Conservation (phyloP, 2,113 vertebrate genomes). For the Anguilla japonica region DNA sequence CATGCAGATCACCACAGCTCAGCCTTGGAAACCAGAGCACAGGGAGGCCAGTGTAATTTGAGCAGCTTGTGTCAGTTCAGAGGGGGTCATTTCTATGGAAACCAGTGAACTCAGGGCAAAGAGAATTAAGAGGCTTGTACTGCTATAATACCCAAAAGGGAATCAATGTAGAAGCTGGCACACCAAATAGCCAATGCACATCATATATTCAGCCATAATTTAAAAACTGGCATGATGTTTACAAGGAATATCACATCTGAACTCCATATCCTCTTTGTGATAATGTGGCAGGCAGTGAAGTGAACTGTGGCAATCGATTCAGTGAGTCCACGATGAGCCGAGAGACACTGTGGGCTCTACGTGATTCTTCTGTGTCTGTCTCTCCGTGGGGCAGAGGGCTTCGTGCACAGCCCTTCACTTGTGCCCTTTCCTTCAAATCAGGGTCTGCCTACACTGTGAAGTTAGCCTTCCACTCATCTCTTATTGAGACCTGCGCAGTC, state of each 20-base stretch:
- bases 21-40: neutral
- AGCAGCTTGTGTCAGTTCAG: neutral
- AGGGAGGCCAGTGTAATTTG: neutral
- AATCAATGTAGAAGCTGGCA: neutral
- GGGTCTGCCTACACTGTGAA: neutral
- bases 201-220: neutral
- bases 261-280: neutral
- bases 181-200: neutral
- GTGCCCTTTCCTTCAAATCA: neutral
- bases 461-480: neutral
- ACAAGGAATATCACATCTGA: neutral
- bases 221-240: neutral
- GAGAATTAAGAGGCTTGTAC: neutral
- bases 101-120: neutral
- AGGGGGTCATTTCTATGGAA: conserved; percentile 1
- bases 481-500: neutral
- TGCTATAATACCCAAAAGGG: neutral
- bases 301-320: neutral
- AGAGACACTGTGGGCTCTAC: neutral
- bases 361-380: neutral
- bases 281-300: neutral
- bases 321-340: neutral
- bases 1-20: neutral
- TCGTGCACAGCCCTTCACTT: neutral
- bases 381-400: neutral